Percentiles rank a stretch among this genome's conserved stretches.
phyloP scores from a whole-genome alignment of 2,797 vertebrate species.

The Sylvia borin region DNA sequence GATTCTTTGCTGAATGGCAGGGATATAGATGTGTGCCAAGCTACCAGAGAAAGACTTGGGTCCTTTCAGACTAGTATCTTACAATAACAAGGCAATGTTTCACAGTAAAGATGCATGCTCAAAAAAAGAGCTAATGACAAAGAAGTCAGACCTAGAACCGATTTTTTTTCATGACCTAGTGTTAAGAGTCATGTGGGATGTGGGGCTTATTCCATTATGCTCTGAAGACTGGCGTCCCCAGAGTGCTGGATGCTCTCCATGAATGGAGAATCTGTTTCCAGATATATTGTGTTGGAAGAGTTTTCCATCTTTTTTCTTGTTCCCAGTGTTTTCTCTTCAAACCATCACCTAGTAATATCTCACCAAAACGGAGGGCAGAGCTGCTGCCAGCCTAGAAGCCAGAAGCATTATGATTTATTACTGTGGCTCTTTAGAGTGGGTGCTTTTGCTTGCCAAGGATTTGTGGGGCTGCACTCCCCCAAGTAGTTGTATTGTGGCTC shows the following conservation, averaged over 20 bases:
- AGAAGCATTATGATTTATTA: background rate
- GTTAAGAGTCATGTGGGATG: background rate
- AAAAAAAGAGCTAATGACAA: background rate
- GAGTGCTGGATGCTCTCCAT: background rate
- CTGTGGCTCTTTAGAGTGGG: fast-evolving
- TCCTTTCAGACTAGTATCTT: background rate
- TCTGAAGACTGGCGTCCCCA: background rate
- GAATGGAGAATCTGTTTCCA: background rate
- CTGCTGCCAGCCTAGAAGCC: background rate
- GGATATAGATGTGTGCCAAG: background rate
- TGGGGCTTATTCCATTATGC: background rate
- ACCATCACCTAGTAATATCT: background rate
- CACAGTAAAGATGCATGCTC: background rate
- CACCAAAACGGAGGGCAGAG: background rate
- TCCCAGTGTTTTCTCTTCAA: background rate
- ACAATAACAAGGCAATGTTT: background rate
- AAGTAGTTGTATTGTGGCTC: background rate
- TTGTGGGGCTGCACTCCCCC: background rate
- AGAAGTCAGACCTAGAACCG: background rate
- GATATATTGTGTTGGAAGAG: background rate
- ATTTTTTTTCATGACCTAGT: background rate
- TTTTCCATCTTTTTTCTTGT: background rate
- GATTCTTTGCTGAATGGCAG: background rate
- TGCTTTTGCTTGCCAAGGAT: background rate
- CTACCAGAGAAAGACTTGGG: background rate